Percentiles rank a stretch among this genome's conserved stretches.
Conservation (phyloP, 1,140 invertebrate species). For the Acromyrmex heyeri region DNA sequence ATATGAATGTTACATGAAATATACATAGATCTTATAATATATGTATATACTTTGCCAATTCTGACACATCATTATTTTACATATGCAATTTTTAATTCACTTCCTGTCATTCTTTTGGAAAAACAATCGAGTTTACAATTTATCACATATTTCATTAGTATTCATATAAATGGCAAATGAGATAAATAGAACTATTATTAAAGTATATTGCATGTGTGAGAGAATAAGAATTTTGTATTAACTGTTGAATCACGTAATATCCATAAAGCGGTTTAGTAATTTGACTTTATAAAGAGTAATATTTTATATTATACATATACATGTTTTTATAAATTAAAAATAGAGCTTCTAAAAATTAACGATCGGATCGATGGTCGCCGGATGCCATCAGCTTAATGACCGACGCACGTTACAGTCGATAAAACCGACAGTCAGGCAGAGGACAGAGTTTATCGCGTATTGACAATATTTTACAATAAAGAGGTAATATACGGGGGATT, state of each 20-base stretch:
- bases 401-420: constrained; percentile 37
- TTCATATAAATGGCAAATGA: background rate
- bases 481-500: constrained; percentile 66
- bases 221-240: background rate
- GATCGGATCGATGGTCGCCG: constrained; percentile 1
- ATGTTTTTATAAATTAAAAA: constrained; percentile 39
- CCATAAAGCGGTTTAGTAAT: background rate
- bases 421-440: constrained; percentile 26
- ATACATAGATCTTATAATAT: background rate
- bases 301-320: background rate
- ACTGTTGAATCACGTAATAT: background rate
- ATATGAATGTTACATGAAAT: constrained; percentile 1
- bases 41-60: background rate
- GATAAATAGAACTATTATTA: background rate
- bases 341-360: constrained; percentile 35
- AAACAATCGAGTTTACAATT: background rate
- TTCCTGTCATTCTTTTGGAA: background rate
- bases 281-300: background rate
- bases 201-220: background rate
- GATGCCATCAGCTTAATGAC: constrained; percentile 14
- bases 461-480: constrained; percentile 71
- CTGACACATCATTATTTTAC: constrained; percentile 9
- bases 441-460: constrained; percentile 65
- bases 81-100: background rate
- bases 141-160: background rate